Conservation (phyloP, 2,888 invertebrate species). For the Catotricha subobsoleta region DNA sequence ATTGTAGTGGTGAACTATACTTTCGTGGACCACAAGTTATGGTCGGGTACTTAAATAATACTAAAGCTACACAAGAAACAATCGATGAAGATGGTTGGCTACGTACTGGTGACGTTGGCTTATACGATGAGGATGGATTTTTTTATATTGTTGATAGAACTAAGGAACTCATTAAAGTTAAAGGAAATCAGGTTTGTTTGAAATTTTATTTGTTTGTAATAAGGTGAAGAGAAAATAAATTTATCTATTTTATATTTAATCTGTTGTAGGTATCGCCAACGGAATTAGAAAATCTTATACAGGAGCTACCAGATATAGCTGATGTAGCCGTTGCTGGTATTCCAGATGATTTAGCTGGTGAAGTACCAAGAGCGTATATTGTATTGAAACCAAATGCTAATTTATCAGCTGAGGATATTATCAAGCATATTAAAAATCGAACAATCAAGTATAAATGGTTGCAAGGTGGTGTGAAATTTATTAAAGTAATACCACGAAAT, state of each 20-base stretch:
- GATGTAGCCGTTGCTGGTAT: slow-evolving; percentile 63
- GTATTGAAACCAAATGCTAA: slow-evolving; percentile 31
- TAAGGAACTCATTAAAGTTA: slow-evolving; percentile 70
- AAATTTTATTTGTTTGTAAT: too few relatives aligned
- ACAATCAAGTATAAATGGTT: slow-evolving; percentile 54
- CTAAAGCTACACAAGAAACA: slow-evolving; percentile 42
- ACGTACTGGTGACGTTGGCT: slow-evolving; percentile 36
- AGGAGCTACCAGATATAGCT: slow-evolving; percentile 49
- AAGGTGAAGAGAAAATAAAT: too few relatives aligned
- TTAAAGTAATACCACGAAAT: slow-evolving; percentile 46
- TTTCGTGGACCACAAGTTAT: slow-evolving; percentile 62
- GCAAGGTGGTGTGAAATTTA: slow-evolving; percentile 36
- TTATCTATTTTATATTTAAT: not conserved
- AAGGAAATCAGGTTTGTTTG: slow-evolving; percentile 57
- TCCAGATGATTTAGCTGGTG: slow-evolving; percentile 41
- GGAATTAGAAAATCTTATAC: slow-evolving; percentile 59
- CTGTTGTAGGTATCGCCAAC: slow-evolving; percentile 59
- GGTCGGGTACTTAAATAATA: slow-evolving; percentile 53
- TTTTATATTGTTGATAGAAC: slow-evolving; percentile 36
- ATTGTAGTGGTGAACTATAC: slow-evolving; percentile 52
- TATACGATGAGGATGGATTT: slow-evolving; percentile 1
- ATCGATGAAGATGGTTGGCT: slow-evolving; percentile 50
- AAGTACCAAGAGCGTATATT: slow-evolving; percentile 51
- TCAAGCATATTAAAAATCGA: slow-evolving; percentile 36
- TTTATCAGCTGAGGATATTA: slow-evolving; percentile 31